Evolutionary conservation across 2,113 vertebrate genomes (phyloP).

Genomic region (Notothenia rossii): DNA sequence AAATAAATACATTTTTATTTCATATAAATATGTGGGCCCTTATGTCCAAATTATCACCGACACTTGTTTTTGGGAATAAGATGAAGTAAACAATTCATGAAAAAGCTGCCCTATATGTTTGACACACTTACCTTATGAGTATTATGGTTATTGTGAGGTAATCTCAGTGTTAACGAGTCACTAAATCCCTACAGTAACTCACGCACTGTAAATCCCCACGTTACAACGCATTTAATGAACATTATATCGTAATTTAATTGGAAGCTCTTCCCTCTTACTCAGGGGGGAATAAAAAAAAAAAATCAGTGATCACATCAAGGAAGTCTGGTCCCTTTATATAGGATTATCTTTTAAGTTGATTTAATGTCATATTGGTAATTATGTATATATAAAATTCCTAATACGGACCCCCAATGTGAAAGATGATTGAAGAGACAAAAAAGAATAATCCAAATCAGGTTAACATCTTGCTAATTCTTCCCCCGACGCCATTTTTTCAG

Average conservation of each 20-base stretch:
- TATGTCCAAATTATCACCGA: constrained; percentile 68
- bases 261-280: constrained; percentile 68
- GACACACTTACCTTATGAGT: constrained; percentile 48
- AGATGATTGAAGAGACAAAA: constrained; percentile 64
- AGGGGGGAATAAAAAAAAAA: constrained; percentile 47
- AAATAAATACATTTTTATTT: constrained; percentile 83
- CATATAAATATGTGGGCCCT: constrained; percentile 79
- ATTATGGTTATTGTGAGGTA: constrained; percentile 49
- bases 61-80: constrained; percentile 48
- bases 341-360: constrained; percentile 68
- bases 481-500: constrained; percentile 49
- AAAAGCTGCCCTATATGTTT: constrained; percentile 75
- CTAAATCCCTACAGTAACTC: constrained; percentile 61
- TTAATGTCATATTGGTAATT: constrained; percentile 65
- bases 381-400: constrained; percentile 61
- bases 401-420: constrained; percentile 65
- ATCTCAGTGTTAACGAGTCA: constrained; percentile 58
- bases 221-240: constrained; percentile 66
- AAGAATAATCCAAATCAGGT: constrained; percentile 65
- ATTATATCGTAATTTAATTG: constrained; percentile 67
- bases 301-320: constrained; percentile 75
- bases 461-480: constrained; percentile 65
- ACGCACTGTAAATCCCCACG: constrained; percentile 60
- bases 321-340: constrained; percentile 93
- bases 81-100: constrained; percentile 62